Base-by-base conservation (phyloP, 2,113 vertebrate species). In the Todiramphus chloris region DNA sequence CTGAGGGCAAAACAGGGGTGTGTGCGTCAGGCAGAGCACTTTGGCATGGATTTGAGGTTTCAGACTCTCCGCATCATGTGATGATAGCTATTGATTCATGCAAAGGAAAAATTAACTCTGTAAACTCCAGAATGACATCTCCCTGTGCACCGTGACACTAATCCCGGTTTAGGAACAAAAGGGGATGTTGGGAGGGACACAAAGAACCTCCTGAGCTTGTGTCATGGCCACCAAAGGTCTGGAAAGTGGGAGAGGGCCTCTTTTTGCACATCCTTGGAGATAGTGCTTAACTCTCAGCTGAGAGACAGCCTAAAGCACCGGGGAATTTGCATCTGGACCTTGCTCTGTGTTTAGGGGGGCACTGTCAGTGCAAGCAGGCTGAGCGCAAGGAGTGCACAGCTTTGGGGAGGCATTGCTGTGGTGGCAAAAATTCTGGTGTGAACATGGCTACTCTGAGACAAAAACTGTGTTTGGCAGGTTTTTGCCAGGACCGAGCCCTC, bases 1-100 rank as follows among this genome's bases (percentile, higher is more conserved):
- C 94, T 8, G 21, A 15, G 68, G 72, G 98, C 96, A 92, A 92
- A 87, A 94, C 88, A 88, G 93, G 91, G 93, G 90, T 51, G 96
- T 91, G 80, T n/a, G 60, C 5, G 10, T 56, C 90, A 91, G 9
- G 72, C 72, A 2, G 91, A 92, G 82, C 89, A 14, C 73, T 95
- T 50, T 91, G 94, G 97, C 96, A 89, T 3, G 14, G 83, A 81
- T 76, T 66, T 74, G 90, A 56, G 82, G 87, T 86, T 96, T 92
- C 95, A 85, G 82, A 72, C 75, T 60, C 73, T 93, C 83, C 28
- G 3, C 93, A 17, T 50, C 86, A 64, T 95, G 96, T 64, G 88
- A 95, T 79, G 89, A 89, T 90, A 86, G 90, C 91, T 59, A 91
- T 81, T 85, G 96, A 97, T 97, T 97, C 93, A 74, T 0, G 37